Percentiles rank a stretch among this genome's conserved stretches.
phyloP scores from a whole-genome alignment of 1,140 invertebrate species.

The Coelopa frigida region DNA sequence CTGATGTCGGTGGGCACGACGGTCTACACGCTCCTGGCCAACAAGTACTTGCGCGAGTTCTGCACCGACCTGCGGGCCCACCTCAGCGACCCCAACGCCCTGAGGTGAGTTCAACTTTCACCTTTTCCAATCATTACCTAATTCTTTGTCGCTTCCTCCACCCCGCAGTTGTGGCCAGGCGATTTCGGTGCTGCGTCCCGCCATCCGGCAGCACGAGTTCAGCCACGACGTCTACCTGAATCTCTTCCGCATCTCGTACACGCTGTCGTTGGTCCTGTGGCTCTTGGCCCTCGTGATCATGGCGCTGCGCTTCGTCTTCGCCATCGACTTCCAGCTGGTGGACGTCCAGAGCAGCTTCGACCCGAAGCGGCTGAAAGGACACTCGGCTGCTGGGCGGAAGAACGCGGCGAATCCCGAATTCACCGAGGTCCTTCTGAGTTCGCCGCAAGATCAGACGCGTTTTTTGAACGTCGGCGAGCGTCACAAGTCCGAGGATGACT shows the following conservation, averaged over 20 bases:
- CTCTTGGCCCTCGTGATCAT: constrained; percentile 30
- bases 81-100: constrained; percentile 23
- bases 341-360: constrained; percentile 37
- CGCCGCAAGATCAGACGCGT: constrained; percentile 2
- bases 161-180: constrained; percentile 28
- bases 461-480: constrained; percentile 8
- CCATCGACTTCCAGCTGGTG: constrained; percentile 39
- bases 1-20: constrained; percentile 31
- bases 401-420: constrained; percentile 8
- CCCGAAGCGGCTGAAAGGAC: constrained; percentile 3
- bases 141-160: not conserved
- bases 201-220: constrained; percentile 26
- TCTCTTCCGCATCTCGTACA: constrained; percentile 29
- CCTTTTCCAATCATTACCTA: constrained; percentile 1
- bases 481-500: constrained; percentile 34
- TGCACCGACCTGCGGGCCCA: constrained; percentile 24
- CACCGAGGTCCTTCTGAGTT: constrained; percentile 9
- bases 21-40: constrained; percentile 30
- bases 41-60: constrained; percentile 25
- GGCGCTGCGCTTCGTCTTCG: constrained; percentile 31
- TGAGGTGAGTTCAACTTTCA: constrained; percentile 17
- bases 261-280: constrained; percentile 32
- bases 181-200: constrained; percentile 29
- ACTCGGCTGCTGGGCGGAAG: not conserved
- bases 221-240: constrained; percentile 28